Evolutionary conservation across 2,888 invertebrate genomes (phyloP), one percentile per base, ranked within the genome.

Genomic region (Nowickia ferox): DNA sequence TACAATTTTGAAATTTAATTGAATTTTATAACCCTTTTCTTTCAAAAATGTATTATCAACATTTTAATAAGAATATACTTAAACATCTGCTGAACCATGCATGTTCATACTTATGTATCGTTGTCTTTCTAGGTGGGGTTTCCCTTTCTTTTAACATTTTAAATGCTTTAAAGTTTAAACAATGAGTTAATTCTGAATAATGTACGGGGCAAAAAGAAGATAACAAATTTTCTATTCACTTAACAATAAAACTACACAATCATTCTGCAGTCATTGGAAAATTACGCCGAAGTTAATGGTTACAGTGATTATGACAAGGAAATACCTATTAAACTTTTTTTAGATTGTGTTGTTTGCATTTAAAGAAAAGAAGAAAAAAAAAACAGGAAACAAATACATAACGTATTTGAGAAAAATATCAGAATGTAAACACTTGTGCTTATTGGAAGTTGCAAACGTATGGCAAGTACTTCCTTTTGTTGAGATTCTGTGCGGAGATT

Each of bases 231-330:
- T 74, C 84, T 68, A 68, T 72, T 78, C 84, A 75, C 30, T 84
- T 42, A 69, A 75, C 79, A 53, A 46, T 48, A 42, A 74, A 61
- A 75, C 10, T 46, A 17, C 51, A 51, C 5, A 71, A 48, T 48
- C 65, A 66, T 71, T 69, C 57, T 42, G 55, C 84, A 84, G 75
- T 59, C 84, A 80, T 38, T 84, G 84, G 80, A 80, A 84, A 84
- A 84, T 84, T 84, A 80, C 79, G 69, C 66, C 74, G 61, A 81
- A 51, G 11, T 68, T 59, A 81, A 74, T 74, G 66, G 30, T 46
- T 46, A n/a, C 42, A 44, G 51, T 76, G 65, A 72, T 76, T 79
- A 84, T 75, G 76, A 76, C 69, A 65, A 38, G 61, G 38, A 79
- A 78, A 63, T 75, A n/a, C n/a, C n/a, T n/a, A 44, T 40, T 69